Percentiles rank a stretch among this genome's conserved stretches.
These are phyloP conservation scores for Parnassius orleans DNA, from an alignment of 2,888 invertebrate genomes.

Conservation along the genomic window DNA sequence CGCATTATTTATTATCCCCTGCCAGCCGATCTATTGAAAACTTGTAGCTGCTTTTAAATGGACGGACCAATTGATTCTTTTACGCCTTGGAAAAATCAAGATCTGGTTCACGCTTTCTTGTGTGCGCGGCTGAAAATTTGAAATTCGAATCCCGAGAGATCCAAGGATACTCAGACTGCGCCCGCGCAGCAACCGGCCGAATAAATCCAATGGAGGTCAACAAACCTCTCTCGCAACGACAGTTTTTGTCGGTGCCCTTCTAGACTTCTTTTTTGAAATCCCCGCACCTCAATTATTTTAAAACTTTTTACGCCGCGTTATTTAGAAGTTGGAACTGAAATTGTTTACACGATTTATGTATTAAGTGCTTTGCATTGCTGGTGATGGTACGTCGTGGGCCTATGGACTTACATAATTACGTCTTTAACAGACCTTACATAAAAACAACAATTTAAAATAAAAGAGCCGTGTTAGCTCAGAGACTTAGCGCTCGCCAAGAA, in stretches of 20 bases:
- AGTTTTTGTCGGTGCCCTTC: slow-evolving; percentile 70
- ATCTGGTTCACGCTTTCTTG: slow-evolving; percentile 57
- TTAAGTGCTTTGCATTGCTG: slow-evolving; percentile 54
- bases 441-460: not conserved
- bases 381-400: slow-evolving; percentile 23
- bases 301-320: slow-evolving; percentile 63
- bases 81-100: slow-evolving; percentile 32
- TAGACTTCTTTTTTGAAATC: slow-evolving; percentile 62
- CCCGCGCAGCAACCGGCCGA: slow-evolving; percentile 46
- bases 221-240: slow-evolving; percentile 61
- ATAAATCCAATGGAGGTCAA: slow-evolving; percentile 65
- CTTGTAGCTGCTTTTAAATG: slow-evolving; percentile 15
- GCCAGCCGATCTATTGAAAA: slow-evolving; percentile 21
- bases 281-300: slow-evolving; percentile 71
- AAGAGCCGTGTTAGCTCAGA: too few relatives aligned
- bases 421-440: slow-evolving; percentile 11
- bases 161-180: slow-evolving; percentile 54
- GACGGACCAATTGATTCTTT: slow-evolving; percentile 21
- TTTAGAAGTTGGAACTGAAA: slow-evolving; percentile 49
- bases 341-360: slow-evolving; percentile 62
- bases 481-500: too few relatives aligned
- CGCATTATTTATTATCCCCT: slow-evolving; percentile 19
- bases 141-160: slow-evolving; percentile 73
- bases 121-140: slow-evolving; percentile 74
- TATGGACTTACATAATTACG: slow-evolving; percentile 25